Evolutionary conservation across 2,888 invertebrate genomes (phyloP), one percentile per base, ranked within the genome.

Genomic region (Oxytorus armatus): DNA sequence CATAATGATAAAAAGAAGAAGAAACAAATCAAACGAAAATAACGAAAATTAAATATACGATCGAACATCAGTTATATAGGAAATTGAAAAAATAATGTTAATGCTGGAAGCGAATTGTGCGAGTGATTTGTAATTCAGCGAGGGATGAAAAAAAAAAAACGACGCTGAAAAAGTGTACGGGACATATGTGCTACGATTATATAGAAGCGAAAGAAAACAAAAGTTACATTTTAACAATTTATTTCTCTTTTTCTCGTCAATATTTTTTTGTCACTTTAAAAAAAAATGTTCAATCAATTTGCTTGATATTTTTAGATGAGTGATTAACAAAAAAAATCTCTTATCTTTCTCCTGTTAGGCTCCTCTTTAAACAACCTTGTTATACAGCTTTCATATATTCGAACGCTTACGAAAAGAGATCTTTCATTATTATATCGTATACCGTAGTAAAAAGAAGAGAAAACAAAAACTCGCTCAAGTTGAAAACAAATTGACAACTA

Each of bases 51-150:
- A 36, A 5, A 47, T 55, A 39, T 51, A 69, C 11, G 51, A 55
- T 63, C 68, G 29, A 77, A 61, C n/a, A n/a, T 3, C 14, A 39
- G 36, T 65, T 57, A 42, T 51, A 70, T n/a, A n/a, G n/a, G 42
- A 3, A 14, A 59, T 72, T 49, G 51, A 47, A 18, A 29, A 47
- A 70, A 16, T 10, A 61, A 44, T 55, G 68, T 79, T 39, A 53
- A 79, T n/a, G 72, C 29, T 66, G 66, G 14, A 72, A 36, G 72
- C 66, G 25, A 33, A 23, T 36, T 16, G 10, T 11, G n/a, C 7
- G 42, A 53, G 21, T 33, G 5, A 53, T 21, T n/a, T n/a, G n/a
- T n/a, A n/a, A n/a, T 36, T 16, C 14, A 18, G n/a, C 7, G 42
- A 53, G 21, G 44, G 5, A 53, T 21, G 14, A 23, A n/a, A 51